Base-by-base conservation (phyloP, 2,888 invertebrate genomes). In the Pachydiplax longipennis region DNA sequence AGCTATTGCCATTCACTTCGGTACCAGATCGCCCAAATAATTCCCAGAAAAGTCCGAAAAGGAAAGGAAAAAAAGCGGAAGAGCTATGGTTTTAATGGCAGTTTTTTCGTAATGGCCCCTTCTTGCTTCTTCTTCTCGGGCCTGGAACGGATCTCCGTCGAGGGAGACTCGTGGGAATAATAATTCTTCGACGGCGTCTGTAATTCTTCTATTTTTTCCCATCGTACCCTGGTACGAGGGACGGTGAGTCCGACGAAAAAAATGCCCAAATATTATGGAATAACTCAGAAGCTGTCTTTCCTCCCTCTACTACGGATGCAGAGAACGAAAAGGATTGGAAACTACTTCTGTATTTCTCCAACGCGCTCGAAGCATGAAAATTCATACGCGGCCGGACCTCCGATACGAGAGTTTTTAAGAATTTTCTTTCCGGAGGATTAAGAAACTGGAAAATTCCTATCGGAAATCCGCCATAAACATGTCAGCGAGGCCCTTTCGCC, bases 171-270 rank as follows among this genome's bases (percentile, higher is more conserved):
- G 87, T 87, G 87, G 87, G 87, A 87, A 87, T 87, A 87, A 87
- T 87, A 87, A 87, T 87, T 87, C 87, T 87, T 87, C 61, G 35
- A 37, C 87, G 87, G 87, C 87, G 87, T 87, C 87, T 87, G 87
- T 87, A 87, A 87, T 87, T 87, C 87, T 87, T 87, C 58, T 87
- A 61, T 87, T 87, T 87, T 87, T 87, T 87, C 87, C 87, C 87
- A 87, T 87, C 87, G 87, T 87, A 61, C 87, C 87, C 87, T 87
- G 87, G 87, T 87, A 87, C 87, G 87, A 35, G 65, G 87, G 87
- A 87, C 87, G 87, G 87, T 61, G 37, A 61, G 87, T 87, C 87
- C 87, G 83, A 87, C 35, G 37, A 87, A 87, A 87, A 87, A 87
- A 87, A 87, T 87, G 87, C 61, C 61, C 87, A 87, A 87, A 87